phyloP scores from a whole-genome alignment of 1,140 invertebrate genomes.

The Chironomus striatipennis region DNA sequence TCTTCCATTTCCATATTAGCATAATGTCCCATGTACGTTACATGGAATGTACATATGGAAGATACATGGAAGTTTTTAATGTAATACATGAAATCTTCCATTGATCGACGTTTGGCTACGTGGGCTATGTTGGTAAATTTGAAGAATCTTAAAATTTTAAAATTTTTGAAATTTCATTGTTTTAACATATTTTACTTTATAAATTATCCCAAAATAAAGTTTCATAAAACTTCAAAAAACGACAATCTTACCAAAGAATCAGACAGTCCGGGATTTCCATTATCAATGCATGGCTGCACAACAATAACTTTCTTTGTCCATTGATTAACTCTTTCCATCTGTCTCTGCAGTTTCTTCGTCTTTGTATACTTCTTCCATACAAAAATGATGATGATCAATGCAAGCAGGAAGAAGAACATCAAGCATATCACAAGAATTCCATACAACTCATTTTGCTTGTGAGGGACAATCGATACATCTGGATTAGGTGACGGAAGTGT shows the following conservation, averaged over 20 bases:
- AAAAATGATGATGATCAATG: not conserved
- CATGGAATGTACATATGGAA: no score
- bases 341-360: slow-evolving; percentile 65
- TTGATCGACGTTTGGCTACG: no score
- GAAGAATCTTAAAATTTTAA: no score
- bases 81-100: no score
- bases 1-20: no score
- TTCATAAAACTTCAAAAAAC: no score
- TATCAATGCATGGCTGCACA: slow-evolving; percentile 59
- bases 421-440: slow-evolving; percentile 45
- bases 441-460: slow-evolving; percentile 44
- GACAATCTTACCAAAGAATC: slow-evolving; percentile 54
- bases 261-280: slow-evolving; percentile 44
- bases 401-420: slow-evolving; percentile 27
- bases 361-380: slow-evolving; percentile 31
- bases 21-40: no score
- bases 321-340: slow-evolving; percentile 72
- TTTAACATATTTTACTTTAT: no score
- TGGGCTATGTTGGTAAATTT: no score
- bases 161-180: no score
- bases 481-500: not conserved
- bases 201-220: no score
- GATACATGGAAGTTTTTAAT: no score
- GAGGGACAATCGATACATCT: not conserved
- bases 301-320: slow-evolving; percentile 86